phyloP scores from a whole-genome alignment of 2,888 invertebrate genomes.

The Gortyna flavago region DNA sequence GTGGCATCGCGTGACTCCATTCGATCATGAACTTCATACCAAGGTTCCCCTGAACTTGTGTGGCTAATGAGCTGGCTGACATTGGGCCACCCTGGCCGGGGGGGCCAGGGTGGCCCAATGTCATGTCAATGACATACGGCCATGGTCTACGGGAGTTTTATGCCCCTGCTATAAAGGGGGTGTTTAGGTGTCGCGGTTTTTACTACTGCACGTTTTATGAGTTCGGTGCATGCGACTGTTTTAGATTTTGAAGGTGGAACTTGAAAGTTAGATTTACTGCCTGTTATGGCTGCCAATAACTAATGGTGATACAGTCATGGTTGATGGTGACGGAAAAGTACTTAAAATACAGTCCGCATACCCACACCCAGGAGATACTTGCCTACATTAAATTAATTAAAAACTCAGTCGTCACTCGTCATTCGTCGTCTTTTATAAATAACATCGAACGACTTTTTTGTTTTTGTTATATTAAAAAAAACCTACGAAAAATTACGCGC shows the following conservation, averaged over 20 bases:
- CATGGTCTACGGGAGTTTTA: constrained; percentile 51
- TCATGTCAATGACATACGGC: no score
- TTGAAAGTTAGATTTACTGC: constrained; percentile 14
- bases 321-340: constrained; percentile 1
- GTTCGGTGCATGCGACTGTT: constrained; percentile 38
- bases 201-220: constrained; percentile 37
- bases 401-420: not conserved
- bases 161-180: constrained; percentile 43
- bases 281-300: constrained; percentile 15
- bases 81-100: constrained; percentile 64
- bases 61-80: constrained; percentile 58
- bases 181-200: constrained; percentile 30
- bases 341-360: not conserved
- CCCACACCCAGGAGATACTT: not conserved
- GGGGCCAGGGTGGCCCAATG: no score
- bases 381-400: not conserved
- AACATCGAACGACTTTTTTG: not conserved
- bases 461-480: not conserved
- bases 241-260: constrained; percentile 8
- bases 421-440: not conserved
- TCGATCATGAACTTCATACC: constrained; percentile 64
- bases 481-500: not conserved
- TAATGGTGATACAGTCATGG: not conserved
- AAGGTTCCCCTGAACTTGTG: constrained; percentile 66
- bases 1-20: constrained; percentile 59